phyloP scores from a whole-genome alignment of 2,113 vertebrate species.

The Varanus salvator region DNA sequence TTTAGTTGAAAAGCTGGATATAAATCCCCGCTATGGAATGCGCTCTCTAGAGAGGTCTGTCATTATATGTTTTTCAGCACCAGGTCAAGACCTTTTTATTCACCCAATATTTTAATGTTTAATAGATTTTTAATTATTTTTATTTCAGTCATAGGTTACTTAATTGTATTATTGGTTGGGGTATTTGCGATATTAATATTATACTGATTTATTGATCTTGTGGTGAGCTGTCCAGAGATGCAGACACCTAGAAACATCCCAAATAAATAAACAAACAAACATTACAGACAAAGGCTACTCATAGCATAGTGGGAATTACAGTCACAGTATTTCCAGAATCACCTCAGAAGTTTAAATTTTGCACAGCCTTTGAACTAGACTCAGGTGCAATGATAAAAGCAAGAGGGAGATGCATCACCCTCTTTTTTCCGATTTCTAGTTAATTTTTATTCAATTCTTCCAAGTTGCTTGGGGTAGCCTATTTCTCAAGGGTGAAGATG shows the following conservation, averaged over 20 bases:
- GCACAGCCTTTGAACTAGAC: neutral
- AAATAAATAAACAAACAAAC: neutral
- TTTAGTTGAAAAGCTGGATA: neutral
- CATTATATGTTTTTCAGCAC: too few species aligned
- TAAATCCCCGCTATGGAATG: neutral
- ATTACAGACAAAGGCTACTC: neutral
- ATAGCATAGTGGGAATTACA: neutral
- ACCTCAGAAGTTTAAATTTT: neutral
- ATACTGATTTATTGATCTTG: too few species aligned
- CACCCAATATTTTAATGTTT: too few species aligned
- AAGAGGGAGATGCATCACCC: neutral
- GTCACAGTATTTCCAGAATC: neutral
- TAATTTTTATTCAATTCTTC: neutral
- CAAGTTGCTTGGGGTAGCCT: neutral
- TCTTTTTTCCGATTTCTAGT: neutral
- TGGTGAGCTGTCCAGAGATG: too few species aligned
- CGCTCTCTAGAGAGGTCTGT: too few species aligned
- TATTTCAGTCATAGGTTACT: too few species aligned
- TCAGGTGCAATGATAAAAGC: neutral
- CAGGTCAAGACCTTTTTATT: too few species aligned
- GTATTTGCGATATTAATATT: too few species aligned
- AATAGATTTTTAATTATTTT: too few species aligned
- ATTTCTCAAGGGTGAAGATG: neutral
- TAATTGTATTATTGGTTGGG: too few species aligned
- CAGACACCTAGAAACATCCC: too few species aligned